Evolutionary conservation across 1,140 invertebrate genomes (phyloP).

Genomic region (Drosophila teissieri): DNA sequence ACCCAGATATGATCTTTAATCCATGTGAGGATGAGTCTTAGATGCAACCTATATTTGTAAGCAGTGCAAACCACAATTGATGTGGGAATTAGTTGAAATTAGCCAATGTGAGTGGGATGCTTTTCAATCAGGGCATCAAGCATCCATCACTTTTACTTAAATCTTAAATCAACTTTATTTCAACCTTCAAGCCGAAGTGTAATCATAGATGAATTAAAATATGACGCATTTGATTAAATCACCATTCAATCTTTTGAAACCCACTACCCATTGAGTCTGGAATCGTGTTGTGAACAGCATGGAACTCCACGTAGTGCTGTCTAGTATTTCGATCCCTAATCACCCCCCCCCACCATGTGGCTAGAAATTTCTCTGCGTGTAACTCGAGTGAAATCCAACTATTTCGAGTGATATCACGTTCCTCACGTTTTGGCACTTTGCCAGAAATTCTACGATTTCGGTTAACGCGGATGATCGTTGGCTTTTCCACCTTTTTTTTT

Average conservation of each 20-base stretch:
- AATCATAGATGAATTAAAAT: background rate
- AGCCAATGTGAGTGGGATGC: background rate
- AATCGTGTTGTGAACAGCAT: background rate
- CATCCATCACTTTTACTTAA: background rate
- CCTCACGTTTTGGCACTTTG: slow-evolving; percentile 39
- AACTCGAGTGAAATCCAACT: slow-evolving; percentile 33
- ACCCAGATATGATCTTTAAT: background rate
- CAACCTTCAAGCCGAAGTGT: background rate
- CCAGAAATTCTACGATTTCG: slow-evolving; percentile 43
- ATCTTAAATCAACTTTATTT: background rate
- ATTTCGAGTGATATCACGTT: slow-evolving; percentile 41
- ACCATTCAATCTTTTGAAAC: background rate
- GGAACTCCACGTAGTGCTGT: slow-evolving; percentile 18
- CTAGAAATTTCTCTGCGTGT: slow-evolving; percentile 4
- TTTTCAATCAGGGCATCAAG: too few relatives aligned
- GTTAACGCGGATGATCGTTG: slow-evolving; percentile 15
- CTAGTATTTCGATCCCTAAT: slow-evolving; percentile 6
- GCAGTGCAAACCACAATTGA: background rate
- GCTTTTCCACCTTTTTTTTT: slow-evolving; percentile 7
- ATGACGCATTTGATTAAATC: slow-evolving; percentile 15
- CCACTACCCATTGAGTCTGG: background rate
- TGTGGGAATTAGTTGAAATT: too few relatives aligned
- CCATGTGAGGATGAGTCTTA: background rate
- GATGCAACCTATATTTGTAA: background rate
- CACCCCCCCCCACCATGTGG: background rate